phyloP scores from a whole-genome alignment of 2,888 invertebrate genomes.

The Smittia aterrima region DNA sequence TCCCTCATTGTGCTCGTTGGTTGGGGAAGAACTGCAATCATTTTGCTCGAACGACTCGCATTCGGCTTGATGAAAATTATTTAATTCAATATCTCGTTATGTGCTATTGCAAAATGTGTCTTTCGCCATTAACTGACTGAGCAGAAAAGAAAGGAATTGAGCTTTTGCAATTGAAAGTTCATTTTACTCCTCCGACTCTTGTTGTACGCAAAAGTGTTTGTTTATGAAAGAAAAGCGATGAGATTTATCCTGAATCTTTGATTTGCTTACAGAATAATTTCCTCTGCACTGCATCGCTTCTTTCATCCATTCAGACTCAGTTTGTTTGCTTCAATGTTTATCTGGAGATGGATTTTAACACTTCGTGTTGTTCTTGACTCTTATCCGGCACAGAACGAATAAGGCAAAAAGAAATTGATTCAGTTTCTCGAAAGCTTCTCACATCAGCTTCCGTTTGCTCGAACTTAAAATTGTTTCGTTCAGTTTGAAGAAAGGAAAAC shows the following conservation, averaged over 20 bases:
- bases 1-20: background rate
- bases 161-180: background rate
- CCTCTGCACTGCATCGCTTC: background rate
- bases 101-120: background rate
- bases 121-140: background rate
- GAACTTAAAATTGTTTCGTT: conserved; percentile 3
- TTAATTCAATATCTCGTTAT: background rate
- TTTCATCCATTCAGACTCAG: background rate
- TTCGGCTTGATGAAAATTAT: background rate
- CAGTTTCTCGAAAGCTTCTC: no score
- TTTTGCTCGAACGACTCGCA: background rate
- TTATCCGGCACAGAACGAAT: background rate
- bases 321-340: background rate
- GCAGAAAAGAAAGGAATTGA: background rate
- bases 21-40: background rate
- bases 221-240: background rate
- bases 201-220: background rate
- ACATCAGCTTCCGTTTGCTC: no score
- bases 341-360: background rate
- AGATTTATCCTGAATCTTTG: conserved; percentile 3
- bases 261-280: background rate
- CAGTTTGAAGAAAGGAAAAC: background rate
- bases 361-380: background rate
- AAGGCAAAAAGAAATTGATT: no score
- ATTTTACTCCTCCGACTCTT: background rate